Evolutionary conservation across 30 jellyfish, hydroid and myxozoan genomes (phyloP), one percentile per base, ranked within the genome.

Genomic region (Pseudorhiza aurosa): DNA sequence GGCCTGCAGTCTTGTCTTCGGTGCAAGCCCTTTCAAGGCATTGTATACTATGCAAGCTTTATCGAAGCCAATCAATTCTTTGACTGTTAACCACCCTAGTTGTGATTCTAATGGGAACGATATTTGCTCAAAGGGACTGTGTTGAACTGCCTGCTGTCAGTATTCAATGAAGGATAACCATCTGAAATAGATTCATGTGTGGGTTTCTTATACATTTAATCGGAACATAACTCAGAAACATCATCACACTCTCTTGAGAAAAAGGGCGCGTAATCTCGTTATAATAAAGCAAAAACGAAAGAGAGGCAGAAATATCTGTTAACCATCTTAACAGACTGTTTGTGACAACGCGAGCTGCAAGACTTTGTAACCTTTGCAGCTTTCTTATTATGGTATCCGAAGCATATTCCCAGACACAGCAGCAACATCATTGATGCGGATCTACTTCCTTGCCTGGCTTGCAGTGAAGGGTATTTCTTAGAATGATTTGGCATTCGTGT

Each of bases 361-460:
- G 59, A 35, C 21, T 64, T 14, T 64, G 59, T 8, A 64, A 35
- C 58, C 35, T 64, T 30, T 11, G 32, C 58, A 58, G 58, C 32
- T 32, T 64, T 40, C 25, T 2, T n/a, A n/a, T n/a, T n/a, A n/a
- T n/a, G n/a, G n/a, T n/a, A n/a, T 56, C 77, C 1, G 59, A 32
- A 64, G 59, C 58, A 35, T 58, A 64, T 8, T 51, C 77, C 77
- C 77, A 64, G 35, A 32, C 77, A 32, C 59, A 64, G 14, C 58
- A 64, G 21, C 77, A 64, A 35, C 35, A 30, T 64, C 77, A 31
- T 31, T 31, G 0, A 9, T 64, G 77, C 6, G 77, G 77, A 1
- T 64, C 77, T 2, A 64, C 77, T 33, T 7, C 21, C 35, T 17
- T 64, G 58, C 8, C 17, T 35, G 21, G 77, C 35, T 2, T 64